Evolutionary conservation across 1,140 invertebrate species (phyloP), one percentile per base, ranked within the genome.

Genomic region (Cyclargus thomasi): DNA sequence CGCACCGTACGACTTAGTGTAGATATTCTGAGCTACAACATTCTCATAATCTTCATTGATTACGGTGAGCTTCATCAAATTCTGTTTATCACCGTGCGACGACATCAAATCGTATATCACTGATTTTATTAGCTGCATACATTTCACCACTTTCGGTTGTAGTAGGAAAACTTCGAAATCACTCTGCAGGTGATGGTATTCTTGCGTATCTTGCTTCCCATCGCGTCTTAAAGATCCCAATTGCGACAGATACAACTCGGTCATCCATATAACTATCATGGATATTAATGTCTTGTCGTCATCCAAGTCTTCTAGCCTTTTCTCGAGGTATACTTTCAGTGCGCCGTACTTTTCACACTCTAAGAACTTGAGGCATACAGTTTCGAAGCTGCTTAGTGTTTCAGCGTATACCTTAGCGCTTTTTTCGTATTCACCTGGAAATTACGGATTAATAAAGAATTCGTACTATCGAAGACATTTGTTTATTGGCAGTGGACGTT

Each of bases 321-420:
- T 95, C 47, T 93, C 92, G 8, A 99, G 88, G 83, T 97, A 99
- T 17, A 94, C 94, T 88, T 97, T 97, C 29, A 99, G 89, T 0
- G 97, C 96, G 79, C 96, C 93, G 67, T 96, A 95, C 82, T 98
- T 92, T 64, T 95, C 92, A 5, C 95, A 91, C 87, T 96, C 93
- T 62, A 99, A 92, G 87, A 99, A 99, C 85, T 99, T 99, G 0
- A 99, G 91, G 47, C 97, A 96, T 21, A 99, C 94, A 81, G 97
- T 96, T 91, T 99, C 98, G 88, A 99, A 99, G 14, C 97, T 96
- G n/a, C 95, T 95, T 75, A 96, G 93, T 0, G 97, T 97, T 77
- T 97, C 94, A 0, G 98, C 97, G 89, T 96, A 99, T 67, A 96
- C 93, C 69, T 95, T 90, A 0, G 98, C 98, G 88, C 97, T 97